Percentiles rank a stretch among this genome's conserved stretches.
phyloP scores from a whole-genome alignment of 2,888 invertebrate species.

The Caenorhabditis plicata region DNA sequence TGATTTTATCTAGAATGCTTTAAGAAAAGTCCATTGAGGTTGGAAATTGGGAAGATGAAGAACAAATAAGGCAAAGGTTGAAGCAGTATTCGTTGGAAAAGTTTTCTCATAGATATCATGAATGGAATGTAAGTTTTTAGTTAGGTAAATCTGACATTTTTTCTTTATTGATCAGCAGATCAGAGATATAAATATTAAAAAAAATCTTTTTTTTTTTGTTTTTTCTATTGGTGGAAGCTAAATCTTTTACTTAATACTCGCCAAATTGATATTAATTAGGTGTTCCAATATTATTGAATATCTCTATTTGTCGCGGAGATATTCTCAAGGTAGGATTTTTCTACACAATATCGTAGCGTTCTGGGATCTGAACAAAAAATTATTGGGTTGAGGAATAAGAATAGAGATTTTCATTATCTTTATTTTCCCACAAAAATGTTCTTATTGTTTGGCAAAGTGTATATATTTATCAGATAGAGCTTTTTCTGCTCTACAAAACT shows the following conservation, averaged over 20 bases:
- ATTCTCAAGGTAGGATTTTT: no score
- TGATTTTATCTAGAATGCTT: no score
- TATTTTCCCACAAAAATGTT: no score
- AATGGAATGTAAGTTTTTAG: constrained; percentile 13
- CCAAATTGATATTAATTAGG: background rate
- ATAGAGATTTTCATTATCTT: no score
- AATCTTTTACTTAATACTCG: background rate
- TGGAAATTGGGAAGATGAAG: constrained; percentile 42
- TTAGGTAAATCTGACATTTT: background rate
- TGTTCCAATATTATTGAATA: background rate
- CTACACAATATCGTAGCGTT: no score
- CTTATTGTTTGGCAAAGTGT: no score
- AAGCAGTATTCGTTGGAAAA: constrained; percentile 31
- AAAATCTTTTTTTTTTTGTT: background rate
- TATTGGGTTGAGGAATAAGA: no score
- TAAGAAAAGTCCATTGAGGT: constrained; percentile 19
- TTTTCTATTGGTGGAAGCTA: background rate
- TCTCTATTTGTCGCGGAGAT: background rate
- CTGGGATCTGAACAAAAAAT: no score
- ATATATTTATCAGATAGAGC: no score
- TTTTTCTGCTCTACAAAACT: no score
- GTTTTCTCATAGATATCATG: constrained; percentile 44
- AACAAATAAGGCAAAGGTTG: constrained; percentile 36
- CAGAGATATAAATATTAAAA: constrained; percentile 1
- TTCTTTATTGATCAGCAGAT: background rate